phyloP scores from a whole-genome alignment of 1,140 invertebrate species.

The Teleogryllus occipitalis region DNA sequence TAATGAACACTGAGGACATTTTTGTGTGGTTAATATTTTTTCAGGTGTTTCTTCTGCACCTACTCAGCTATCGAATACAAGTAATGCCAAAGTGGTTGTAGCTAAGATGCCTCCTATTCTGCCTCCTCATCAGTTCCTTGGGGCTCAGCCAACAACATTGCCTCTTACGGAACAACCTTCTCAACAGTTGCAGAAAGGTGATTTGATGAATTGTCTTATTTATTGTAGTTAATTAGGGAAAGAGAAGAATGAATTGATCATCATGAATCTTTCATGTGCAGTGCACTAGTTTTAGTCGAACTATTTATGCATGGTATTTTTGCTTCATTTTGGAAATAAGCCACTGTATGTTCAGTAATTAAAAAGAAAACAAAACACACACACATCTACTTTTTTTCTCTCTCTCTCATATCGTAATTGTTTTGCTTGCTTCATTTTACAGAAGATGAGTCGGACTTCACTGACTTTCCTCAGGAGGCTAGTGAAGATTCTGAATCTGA shows the following conservation, averaged over 20 bases:
- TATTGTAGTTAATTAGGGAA: background rate
- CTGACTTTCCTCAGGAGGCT: constrained; percentile 10
- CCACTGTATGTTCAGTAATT: too few relatives aligned
- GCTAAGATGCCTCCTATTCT: constrained; percentile 13
- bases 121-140: constrained; percentile 12
- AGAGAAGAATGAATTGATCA: too few relatives aligned
- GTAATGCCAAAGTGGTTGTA: constrained; percentile 7
- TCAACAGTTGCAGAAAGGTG: background rate
- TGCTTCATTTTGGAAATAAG: too few relatives aligned
- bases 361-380: too few relatives aligned
- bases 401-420: too few relatives aligned
- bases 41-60: background rate
- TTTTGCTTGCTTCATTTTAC: background rate
- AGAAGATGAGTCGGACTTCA: constrained; percentile 10
- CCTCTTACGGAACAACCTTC: background rate
- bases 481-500: constrained; percentile 16
- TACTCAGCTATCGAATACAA: background rate
- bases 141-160: constrained; percentile 9
- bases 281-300: too few relatives aligned
- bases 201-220: background rate
- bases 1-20: too few relatives aligned
- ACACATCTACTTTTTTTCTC: too few relatives aligned
- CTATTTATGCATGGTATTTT: too few relatives aligned
- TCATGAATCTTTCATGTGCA: too few relatives aligned
- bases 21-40: too few relatives aligned